Percentiles rank a stretch among this genome's conserved stretches.
phyloP scores from a whole-genome alignment of 2,888 invertebrate species.

The Conistra vaccinii region DNA sequence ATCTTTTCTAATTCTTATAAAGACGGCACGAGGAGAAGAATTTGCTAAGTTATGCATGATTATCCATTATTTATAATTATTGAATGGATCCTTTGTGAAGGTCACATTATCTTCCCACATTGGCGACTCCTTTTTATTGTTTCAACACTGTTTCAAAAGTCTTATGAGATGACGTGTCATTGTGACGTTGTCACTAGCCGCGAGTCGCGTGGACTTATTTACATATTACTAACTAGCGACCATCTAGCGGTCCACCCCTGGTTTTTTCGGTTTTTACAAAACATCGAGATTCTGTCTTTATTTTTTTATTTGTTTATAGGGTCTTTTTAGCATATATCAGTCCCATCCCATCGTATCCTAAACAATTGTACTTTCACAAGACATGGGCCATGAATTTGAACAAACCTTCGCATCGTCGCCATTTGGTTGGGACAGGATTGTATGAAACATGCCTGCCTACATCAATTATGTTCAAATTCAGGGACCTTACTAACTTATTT shows the following conservation, averaged over 20 bases:
- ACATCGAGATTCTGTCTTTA: neutral
- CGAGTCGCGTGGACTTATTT: neutral
- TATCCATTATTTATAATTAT: conserved; percentile 19
- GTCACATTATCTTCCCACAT: conserved; percentile 5
- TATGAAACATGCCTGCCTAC: no score
- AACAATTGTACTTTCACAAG: no score
- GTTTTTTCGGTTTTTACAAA: neutral
- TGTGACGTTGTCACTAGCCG: neutral
- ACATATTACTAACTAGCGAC: neutral
- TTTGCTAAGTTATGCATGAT: neutral
- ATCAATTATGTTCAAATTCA: no score
- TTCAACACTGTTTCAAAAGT: neutral
- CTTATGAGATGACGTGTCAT: neutral
- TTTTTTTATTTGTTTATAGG: no score
- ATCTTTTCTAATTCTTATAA: no score
- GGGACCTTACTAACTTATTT: no score
- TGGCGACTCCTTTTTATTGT: neutral
- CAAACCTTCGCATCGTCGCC: no score
- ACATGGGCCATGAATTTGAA: no score
- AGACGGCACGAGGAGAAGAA: neutral
- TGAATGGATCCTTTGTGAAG: conserved; percentile 8
- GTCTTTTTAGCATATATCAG: no score
- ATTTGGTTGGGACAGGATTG: no score
- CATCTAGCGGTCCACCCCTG: neutral
- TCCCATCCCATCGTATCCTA: no score